Evolutionary conservation across 2,888 invertebrate genomes (phyloP), one percentile per base, ranked within the genome.

Genomic region (Crioceris asparagi): DNA sequence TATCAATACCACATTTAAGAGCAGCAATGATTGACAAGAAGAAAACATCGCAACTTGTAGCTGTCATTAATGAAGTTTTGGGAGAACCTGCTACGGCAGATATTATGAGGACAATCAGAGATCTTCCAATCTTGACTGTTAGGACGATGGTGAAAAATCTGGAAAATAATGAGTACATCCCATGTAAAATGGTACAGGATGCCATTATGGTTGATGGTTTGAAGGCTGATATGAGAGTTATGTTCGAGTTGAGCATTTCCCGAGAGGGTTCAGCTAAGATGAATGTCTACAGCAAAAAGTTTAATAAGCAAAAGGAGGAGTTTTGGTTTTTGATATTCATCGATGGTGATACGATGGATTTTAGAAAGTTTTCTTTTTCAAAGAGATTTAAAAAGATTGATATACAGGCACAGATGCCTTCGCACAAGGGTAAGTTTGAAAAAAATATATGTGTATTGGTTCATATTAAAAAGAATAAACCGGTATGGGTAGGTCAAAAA

Each of bases 311-410:
- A 23, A 97, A 96, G 67, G 88, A 87, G 57, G 96, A 96, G 61
- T 88, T 92, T 38, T 98, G 97, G 97, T 83, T 96, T 64, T 58
- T 93, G 2, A 74, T 91, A 0, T 67, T 97, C 6, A 94, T 93
- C 2, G 64, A 76, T 15, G 64, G 75, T 12, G 67, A 68, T 1
- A 71, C 73, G 16, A 86, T 92, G 53, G 68, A 96, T 21, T 63
- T 83, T 44, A 90, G 91, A 1, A 64, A 96, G 55, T 92, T 91
- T 61, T 68, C 94, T 33, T 68, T 82, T 0, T 62, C 69, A 0
- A 66, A 43, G 19, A 46, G 35, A 27, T 31, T 26, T 6, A 53
- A 53, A 38, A 51, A 43, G 29, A 41, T 54, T 29, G 65, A 65
- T 39, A 68, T 85, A 21, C 69, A 74, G 16, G 77, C 86, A 47